Conservation (phyloP, 2,797 vertebrate species). For the Phylloscopus collybita region DNA sequence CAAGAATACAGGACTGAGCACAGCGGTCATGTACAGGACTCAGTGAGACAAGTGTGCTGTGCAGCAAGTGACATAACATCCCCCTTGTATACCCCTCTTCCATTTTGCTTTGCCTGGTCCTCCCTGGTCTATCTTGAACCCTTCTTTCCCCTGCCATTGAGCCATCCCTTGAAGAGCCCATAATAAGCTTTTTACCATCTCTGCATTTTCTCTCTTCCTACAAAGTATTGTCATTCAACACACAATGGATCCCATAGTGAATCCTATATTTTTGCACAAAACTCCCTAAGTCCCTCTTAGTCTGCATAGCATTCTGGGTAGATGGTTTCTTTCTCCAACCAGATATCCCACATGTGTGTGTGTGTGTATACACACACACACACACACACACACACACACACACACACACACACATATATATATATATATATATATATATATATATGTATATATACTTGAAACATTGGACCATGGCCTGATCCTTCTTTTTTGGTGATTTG, state of each 20-base stretch:
- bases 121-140: neutral
- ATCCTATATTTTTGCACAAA: neutral
- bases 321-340: neutral
- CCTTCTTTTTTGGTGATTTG: neutral
- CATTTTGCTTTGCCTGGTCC: neutral
- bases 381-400: too few relatives aligned
- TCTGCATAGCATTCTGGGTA: neutral
- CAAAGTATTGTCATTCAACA: neutral
- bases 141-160: neutral
- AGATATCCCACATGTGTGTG: neutral
- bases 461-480: neutral
- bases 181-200: neutral
- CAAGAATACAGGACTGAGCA: neutral
- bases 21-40: neutral
- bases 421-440: too few relatives aligned
- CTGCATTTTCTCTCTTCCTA: neutral
- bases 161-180: neutral
- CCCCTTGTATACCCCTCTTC: neutral
- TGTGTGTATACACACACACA: too few relatives aligned
- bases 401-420: too few relatives aligned
- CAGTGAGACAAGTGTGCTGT: neutral
- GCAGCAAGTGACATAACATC: neutral
- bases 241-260: neutral
- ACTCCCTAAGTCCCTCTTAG: neutral
- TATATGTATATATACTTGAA: neutral